Conservation (phyloP, 2,797 vertebrate species). For the Sandelia bainsii region DNA sequence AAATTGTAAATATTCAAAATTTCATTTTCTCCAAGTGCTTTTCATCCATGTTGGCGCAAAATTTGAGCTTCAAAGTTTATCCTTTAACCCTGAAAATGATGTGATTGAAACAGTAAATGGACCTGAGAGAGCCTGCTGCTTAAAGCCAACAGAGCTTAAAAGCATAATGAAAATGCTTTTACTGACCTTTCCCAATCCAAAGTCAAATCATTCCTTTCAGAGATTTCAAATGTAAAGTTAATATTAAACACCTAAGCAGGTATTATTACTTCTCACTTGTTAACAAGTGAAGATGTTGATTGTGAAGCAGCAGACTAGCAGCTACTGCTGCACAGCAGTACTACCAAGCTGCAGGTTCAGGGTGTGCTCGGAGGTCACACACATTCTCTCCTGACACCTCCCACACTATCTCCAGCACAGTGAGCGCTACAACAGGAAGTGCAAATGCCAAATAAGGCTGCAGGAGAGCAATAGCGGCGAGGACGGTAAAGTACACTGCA, state of each 20-base stretch:
- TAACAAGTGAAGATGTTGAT: slow-evolving; percentile 19
- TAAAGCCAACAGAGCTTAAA: background rate
- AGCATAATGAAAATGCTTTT: background rate
- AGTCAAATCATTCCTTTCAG: background rate
- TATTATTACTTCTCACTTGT: background rate
- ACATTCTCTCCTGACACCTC: slow-evolving; percentile 69
- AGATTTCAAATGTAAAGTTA: background rate
- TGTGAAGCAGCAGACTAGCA: slow-evolving; percentile 20
- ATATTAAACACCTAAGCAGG: background rate
- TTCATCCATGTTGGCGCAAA: background rate
- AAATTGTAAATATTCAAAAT: background rate
- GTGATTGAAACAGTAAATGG: background rate
- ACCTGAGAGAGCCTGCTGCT: background rate
- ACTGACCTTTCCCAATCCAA: background rate
- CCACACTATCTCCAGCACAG: slow-evolving; percentile 50
- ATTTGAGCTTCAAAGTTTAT: background rate
- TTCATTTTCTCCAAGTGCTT: background rate
- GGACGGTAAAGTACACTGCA: slow-evolving; percentile 68
- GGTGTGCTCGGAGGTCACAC: slow-evolving; percentile 56
- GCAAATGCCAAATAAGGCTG: slow-evolving; percentile 55
- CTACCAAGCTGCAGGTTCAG: slow-evolving; percentile 35
- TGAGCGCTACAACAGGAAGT: slow-evolving; percentile 51
- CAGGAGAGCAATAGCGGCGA: slow-evolving; percentile 38
- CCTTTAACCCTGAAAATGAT: background rate
- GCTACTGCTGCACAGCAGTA: slow-evolving; percentile 9